phyloP scores from a whole-genome alignment of 2,888 invertebrate species.

The Tineola bisselliella region DNA sequence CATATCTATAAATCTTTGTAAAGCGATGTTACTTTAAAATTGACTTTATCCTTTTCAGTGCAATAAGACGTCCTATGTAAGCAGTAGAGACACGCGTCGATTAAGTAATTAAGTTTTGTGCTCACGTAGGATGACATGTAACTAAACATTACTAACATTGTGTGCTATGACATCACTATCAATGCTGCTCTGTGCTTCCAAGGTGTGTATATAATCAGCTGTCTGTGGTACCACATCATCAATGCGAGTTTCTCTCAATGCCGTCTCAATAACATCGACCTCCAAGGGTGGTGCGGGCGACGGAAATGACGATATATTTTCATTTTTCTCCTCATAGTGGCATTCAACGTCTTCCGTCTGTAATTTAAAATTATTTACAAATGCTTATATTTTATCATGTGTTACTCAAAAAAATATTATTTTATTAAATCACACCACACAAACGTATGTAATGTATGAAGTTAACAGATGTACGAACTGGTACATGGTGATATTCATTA shows the following conservation, averaged over 20 bases:
- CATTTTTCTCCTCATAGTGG: conserved; percentile 61
- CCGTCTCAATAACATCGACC: conserved; percentile 22
- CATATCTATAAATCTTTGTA: no score
- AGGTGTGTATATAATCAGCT: conserved; percentile 54
- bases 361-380: neutral
- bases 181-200: conserved; percentile 62
- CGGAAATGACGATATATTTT: conserved; percentile 33
- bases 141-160: conserved; percentile 66
- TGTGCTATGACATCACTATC: conserved; percentile 73
- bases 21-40: no score
- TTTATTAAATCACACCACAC: no score
- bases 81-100: conserved; percentile 37
- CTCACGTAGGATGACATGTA: no score
- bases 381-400: no score
- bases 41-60: no score
- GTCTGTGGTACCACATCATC: conserved; percentile 63
- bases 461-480: no score
- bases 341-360: conserved; percentile 54
- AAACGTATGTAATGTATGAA: no score
- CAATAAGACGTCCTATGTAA: no score
- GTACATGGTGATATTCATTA: no score
- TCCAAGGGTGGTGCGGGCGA: conserved; percentile 25
- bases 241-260: conserved; percentile 72
- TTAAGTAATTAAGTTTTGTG: no score
- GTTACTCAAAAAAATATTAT: no score